Conservation (phyloP, 2,888 invertebrate species). For the Ophion ellenae region DNA sequence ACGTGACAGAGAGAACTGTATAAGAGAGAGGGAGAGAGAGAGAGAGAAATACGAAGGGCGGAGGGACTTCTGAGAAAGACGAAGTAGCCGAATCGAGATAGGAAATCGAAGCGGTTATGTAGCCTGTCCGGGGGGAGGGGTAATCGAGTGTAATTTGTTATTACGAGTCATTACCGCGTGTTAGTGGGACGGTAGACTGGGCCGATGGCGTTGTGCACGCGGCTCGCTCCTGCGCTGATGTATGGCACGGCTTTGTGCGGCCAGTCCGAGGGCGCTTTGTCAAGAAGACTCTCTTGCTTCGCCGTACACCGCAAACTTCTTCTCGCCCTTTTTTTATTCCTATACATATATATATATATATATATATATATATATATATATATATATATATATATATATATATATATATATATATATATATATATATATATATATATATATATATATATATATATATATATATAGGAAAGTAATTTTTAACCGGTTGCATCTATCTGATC, state of each 20-base stretch:
- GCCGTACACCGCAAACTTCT: slow-evolving; percentile 51
- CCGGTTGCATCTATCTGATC: background rate
- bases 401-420: slow-evolving; percentile 35
- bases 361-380: slow-evolving; percentile 25
- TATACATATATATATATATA: slow-evolving; percentile 28
- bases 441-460: background rate
- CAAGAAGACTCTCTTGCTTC: slow-evolving; percentile 55
- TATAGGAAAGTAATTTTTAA: background rate
- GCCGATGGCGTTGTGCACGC: slow-evolving; percentile 48
- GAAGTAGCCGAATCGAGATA: slow-evolving; percentile 60
- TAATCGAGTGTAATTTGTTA: slow-evolving; percentile 68
- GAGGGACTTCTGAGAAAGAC: slow-evolving; percentile 53
- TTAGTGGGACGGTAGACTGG: slow-evolving; percentile 62
- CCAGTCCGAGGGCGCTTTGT: slow-evolving; percentile 66
- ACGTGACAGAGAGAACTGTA: background rate
- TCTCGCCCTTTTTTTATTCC: slow-evolving; percentile 12
- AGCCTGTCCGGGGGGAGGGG: slow-evolving; percentile 45
- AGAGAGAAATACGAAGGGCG: slow-evolving; percentile 10
- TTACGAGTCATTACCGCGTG: slow-evolving; percentile 68
- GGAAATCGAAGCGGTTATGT: slow-evolving; percentile 56
- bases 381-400: background rate
- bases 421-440: slow-evolving; percentile 32
- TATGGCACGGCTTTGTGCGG: slow-evolving; percentile 66
- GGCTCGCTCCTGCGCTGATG: slow-evolving; percentile 60
- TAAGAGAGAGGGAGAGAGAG: background rate